Evolutionary conservation across 2,888 invertebrate species (phyloP), one percentile per base, ranked within the genome.

Genomic region (Acanthosepion pharaonis): DNA sequence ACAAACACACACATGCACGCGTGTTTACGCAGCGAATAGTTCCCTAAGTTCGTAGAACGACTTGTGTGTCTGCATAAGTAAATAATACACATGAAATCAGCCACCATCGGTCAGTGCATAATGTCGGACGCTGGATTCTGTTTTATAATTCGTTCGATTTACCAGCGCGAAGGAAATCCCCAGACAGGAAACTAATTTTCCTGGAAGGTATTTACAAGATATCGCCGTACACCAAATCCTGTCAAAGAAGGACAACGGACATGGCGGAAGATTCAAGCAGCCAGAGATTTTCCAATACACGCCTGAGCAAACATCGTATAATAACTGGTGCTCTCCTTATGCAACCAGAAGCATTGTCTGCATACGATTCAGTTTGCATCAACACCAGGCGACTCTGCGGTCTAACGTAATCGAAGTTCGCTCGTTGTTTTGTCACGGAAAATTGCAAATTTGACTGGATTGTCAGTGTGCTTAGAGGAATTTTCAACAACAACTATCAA

Each of bases 161-260:
- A 33, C 91, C 11, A 91, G 5, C 9, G 91, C 15, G 23, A 78
- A 78, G n/a, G 78, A 78, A 78, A 92, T 92, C 51, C n/a, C 48
- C 11, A 92, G 51, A 48, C 48, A 49, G 92, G 92, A 51, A 92
- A 49, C 92, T n/a, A 78, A 78, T 78, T 78, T 78, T 78, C n/a
- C 15, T 5, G 78, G 78, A 78, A 78, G n/a, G n/a, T 33, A 78
- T 78, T 78, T 78, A 33, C 33, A 78, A 78, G 33, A 78, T 78
- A 33, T 78, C 78, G 3, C n/a, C 78, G n/a, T 33, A 8, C 78
- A 33, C n/a, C 78, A 33, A 78, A n/a, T 11, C 78, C 78, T 33
- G 15, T 33, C 78, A n/a, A 78, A 78, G n/a, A 78, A n/a, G 78
- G 78, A 78, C n/a, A 78, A 11, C n/a, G 18, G n/a, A n/a, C 15